phyloP scores from a whole-genome alignment of 1,140 invertebrate species.

The Dreissena polymorpha region DNA sequence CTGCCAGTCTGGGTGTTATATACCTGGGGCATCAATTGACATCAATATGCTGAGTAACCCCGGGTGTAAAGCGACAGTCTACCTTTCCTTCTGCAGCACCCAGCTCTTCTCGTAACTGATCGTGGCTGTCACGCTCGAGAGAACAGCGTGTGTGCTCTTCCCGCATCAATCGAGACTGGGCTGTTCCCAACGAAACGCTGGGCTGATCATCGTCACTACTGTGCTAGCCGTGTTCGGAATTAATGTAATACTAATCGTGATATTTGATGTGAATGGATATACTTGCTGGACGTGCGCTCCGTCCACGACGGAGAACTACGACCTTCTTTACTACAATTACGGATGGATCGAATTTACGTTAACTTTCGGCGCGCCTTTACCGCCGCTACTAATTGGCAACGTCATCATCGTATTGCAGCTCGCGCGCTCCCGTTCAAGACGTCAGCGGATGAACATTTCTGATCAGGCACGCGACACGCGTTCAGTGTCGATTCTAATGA shows the following conservation, averaged over 20 bases:
- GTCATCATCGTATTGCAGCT: constrained; percentile 31
- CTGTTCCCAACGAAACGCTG: constrained; percentile 32
- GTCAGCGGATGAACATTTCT: neutral
- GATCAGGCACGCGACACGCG: neutral
- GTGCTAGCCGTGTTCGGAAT: no score
- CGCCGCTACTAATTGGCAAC: constrained; percentile 20
- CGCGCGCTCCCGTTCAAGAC: neutral
- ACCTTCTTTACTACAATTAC: constrained; percentile 8
- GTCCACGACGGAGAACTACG: neutral
- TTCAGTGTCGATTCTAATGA: constrained; percentile 34
- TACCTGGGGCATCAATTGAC: constrained; percentile 53
- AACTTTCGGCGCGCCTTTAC: constrained; percentile 14
- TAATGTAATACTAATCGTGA: no score
- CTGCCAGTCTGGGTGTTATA: constrained; percentile 59
- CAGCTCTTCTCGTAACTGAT: no score
- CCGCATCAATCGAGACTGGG: constrained; percentile 54
- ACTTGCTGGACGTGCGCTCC: constrained; percentile 6
- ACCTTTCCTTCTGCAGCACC: no score
- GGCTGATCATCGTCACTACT: no score
- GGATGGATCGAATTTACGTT: constrained; percentile 38
- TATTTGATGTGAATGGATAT: neutral
- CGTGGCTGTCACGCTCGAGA: constrained; percentile 64
- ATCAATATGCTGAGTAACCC: constrained; percentile 45
- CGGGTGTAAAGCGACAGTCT: no score
- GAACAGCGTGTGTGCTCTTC: constrained; percentile 59